Percentiles rank a stretch among this genome's conserved stretches.
phyloP scores from a whole-genome alignment of 2,888 invertebrate genomes.

The Sialis fuliginosa region DNA sequence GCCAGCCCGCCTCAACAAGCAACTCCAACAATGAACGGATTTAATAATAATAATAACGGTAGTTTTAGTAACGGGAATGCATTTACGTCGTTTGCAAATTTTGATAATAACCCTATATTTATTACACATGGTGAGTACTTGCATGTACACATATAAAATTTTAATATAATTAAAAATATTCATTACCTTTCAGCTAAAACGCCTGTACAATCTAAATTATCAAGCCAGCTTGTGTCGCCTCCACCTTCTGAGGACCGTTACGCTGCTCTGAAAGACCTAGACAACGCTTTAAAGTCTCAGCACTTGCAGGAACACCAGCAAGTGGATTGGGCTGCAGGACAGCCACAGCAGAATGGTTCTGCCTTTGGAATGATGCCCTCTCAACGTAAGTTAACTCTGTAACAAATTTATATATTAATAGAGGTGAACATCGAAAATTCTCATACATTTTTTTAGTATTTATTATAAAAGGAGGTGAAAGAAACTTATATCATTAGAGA shows the following conservation, averaged over 20 bases:
- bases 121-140: constrained; percentile 30
- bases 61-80: constrained; percentile 11
- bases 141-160: not conserved
- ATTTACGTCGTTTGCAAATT: constrained; percentile 40
- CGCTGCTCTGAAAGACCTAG: constrained; percentile 88
- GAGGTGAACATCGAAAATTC: not conserved
- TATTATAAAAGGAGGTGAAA: too few species aligned
- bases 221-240: constrained; percentile 1
- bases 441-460: too few species aligned
- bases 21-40: not conserved
- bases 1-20: constrained; percentile 19
- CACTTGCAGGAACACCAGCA: constrained; percentile 22
- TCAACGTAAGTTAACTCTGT: not conserved
- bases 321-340: constrained; percentile 3
- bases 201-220: constrained; percentile 4
- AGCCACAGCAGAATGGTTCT: not conserved
- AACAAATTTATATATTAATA: not conserved
- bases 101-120: constrained; percentile 54
- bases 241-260: constrained; percentile 67
- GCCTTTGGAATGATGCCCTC: not conserved
- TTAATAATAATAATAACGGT: constrained; percentile 11
- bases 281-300: constrained; percentile 49
- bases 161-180: too few species aligned
- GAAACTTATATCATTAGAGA: too few species aligned
- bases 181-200: not conserved